These are phyloP conservation scores for Zaprionus camerounensis DNA, from an alignment of 1,140 invertebrate species.

Conservation along the genomic window DNA sequence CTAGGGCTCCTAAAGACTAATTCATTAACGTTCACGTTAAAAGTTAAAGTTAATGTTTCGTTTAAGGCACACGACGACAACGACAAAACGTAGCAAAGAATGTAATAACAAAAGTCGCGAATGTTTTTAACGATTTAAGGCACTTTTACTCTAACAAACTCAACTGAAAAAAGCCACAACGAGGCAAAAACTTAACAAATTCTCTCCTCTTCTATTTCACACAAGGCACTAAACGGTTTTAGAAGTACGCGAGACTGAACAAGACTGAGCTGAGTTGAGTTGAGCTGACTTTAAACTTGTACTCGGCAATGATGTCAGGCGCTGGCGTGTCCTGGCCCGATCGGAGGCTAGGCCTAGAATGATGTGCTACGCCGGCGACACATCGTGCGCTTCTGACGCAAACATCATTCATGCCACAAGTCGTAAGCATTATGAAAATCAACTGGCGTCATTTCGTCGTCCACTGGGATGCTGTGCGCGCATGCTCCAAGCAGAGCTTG, in stretches of 20 bases:
- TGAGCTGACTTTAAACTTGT: constrained; percentile 7
- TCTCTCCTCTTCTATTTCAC: background rate
- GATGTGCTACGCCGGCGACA: constrained; percentile 83
- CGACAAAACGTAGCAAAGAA: constrained; percentile 28
- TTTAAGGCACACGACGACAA: constrained; percentile 75
- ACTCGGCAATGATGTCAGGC: constrained; percentile 20
- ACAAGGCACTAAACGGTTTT: constrained; percentile 69
- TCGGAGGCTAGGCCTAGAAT: constrained; percentile 84
- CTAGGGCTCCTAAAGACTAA: constrained; percentile 40
- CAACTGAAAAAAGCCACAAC: constrained; percentile 62
- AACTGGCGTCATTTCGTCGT: constrained; percentile 46
- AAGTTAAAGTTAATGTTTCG: constrained; percentile 27
- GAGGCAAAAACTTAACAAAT: constrained; percentile 59
- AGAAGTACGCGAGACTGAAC: constrained; percentile 15
- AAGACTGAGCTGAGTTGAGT: constrained; percentile 13
- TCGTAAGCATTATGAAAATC: constrained; percentile 76
- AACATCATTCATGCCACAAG: constrained; percentile 83
- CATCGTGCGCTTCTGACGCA: constrained; percentile 80
- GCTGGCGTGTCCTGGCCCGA: constrained; percentile 75
- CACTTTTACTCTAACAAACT: constrained; percentile 51
- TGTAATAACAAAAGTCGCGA: constrained; percentile 40
- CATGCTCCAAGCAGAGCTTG: constrained; percentile 60
- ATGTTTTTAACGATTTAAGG: constrained; percentile 50
- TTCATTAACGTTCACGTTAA: constrained; percentile 9
- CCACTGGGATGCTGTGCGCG: constrained; percentile 38